Evolutionary conservation across 1,140 invertebrate species (phyloP), one percentile per base, ranked within the genome.

Genomic region (Ostrea edulis): DNA sequence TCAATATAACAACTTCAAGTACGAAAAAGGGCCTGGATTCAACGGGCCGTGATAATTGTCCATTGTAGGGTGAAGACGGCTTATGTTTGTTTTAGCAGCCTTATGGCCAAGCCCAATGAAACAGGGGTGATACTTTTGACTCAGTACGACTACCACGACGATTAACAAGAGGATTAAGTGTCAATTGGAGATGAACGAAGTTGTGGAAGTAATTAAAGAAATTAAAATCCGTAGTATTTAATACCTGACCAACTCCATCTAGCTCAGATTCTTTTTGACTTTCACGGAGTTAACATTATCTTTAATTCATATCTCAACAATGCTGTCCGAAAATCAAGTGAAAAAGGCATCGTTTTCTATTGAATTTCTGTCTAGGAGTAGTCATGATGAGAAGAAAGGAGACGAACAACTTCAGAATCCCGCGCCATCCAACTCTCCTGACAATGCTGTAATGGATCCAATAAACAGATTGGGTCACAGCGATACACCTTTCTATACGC

Each of bases 311-410:
- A 83, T 12, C 9, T 83, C 53, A 77, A 83, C 82, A 52, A 83
- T 83, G 81, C 20, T 82, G 51, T 83, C 82, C n/a, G 82, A 83
- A 11, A 9, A 44, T 44, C 85, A 85, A 82, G 55, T 71, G 0
- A 87, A 86, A 65, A 89, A 82, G 35, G 84, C 84, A 54, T 85
- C 86, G 11, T 89, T 89, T 44, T 85, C 88, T 9, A 87, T 89
- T 53, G 88, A 89, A 44, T 87, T 84, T 44, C 29, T 89, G 29
- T 86, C 88, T 0, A 89, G 81, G 22, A 89, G 88, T 65, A 89
- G 88, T 51, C 52, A 86, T 29, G 86, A 87, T 52, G 83, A 87
- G n/a, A 51, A 52, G 11, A 11, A 83, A 3, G 51, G 53, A 0
- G 44, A 81, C 3, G 52, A 8, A 12, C 5, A 83, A 25, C 44